Evolutionary conservation across 1,140 invertebrate species (phyloP), one percentile per base, ranked within the genome.

Genomic region (Drosophila repletoides): DNA sequence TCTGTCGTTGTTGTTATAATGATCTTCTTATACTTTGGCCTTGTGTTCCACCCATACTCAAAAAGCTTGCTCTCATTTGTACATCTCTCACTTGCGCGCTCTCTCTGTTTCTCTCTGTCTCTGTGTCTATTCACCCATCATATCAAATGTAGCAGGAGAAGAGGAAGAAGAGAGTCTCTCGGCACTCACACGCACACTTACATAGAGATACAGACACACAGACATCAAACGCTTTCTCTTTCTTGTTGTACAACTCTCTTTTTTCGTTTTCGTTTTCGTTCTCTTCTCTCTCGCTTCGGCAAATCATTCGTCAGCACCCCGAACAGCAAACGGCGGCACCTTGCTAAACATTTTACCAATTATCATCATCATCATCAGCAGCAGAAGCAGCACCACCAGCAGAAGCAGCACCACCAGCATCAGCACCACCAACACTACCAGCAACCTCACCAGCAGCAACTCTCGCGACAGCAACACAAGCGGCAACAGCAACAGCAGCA

Each of bases 261-360:
- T 84, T 86, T 72, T 84, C 75, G 67, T 80, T 76, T 76, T 53
- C 51, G 33, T 79, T 84, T 66, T 84, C 80, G 60, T 69, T 80
- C 70, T 64, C 77, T 75, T 72, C 60, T 75, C 65, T 65, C 73
- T 53, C 68, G 76, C 59, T 67, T 68, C 64, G 70, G 66, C 73
- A 64, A 66, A 74, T 53, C 70, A 72, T 68, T 65, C 60, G 76
- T 58, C 80, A 89, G 88, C 88, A 89, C 83, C 79, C 72, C 88
- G 79, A 89, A 89, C 88, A 89, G 88, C 88, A 88, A 88, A 88
- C 86, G 88, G 76, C 88, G 88, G 79, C 88, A 89, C 79, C 77
- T 89, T 51, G 88, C 87, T 71, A 89, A 89, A 88, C 79, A 88
- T 72, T 88, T 81, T 64, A 81, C 68, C 52, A 80, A 74, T 83